Evolutionary conservation across 2,113 vertebrate species (phyloP), one percentile per base, ranked within the genome.

Genomic region (Opisthocomus hoazin): DNA sequence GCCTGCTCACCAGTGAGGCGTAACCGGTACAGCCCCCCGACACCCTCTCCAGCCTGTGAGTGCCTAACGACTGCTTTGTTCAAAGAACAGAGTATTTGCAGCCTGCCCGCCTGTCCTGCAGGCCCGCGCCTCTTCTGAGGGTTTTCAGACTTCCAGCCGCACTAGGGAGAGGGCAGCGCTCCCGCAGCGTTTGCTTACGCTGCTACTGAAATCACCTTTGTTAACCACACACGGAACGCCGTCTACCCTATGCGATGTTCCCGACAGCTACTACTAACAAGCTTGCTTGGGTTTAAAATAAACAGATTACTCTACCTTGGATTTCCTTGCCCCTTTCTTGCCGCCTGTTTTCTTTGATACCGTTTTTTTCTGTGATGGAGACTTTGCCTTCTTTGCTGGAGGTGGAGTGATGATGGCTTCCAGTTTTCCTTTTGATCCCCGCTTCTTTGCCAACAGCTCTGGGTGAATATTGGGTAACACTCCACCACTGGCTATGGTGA

Each of bases 401-500:
- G 99, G 98, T 26, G 99, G 99, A 14, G 99, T 98, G 89, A 99
- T 98, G 50, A 99, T 99, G 30, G 98, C 99, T 98, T 99, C 99
- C 97, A 99, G 97, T 96, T 99, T 99, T 84, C 99, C 99, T 98
- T 99, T 99, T 64, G 98, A 98, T 41, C 99, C 99, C 24, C 99
- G 96, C 97, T 99, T 99, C 98, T 99, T 99, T 22, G 99, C 99
- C 97, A 99, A 89, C 88, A 99, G 97, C 96, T 99, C 99, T 26
- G 99, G 99, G 53, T 99, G 99, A 95, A 99, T 99, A 97, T 99
- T 99, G 90, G 99, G 99, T 94, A 99, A 97, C 85, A 99, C 99
- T 60, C 99, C 99, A 6, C 99, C 99, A 18, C 99, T 99, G 85
- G 99, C 99, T 65, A 99, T 99, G 95, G 99, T 99, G 94, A 99